These are phyloP conservation scores for Capra hircus DNA, from an alignment of 2,113 vertebrate species.

Conservation along the genomic window DNA sequence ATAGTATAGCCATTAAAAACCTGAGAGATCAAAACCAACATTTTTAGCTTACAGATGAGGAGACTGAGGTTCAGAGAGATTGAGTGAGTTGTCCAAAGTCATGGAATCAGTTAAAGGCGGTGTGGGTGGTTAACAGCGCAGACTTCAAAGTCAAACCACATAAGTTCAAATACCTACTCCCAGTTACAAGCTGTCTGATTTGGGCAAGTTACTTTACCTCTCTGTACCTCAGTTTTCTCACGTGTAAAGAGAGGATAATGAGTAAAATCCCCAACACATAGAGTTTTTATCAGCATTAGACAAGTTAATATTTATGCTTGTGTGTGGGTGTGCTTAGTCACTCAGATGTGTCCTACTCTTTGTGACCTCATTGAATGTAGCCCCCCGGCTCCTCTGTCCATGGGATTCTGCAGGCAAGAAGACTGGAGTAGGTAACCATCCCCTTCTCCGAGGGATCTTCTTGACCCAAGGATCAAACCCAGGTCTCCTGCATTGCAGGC, in stretches of 20 bases:
- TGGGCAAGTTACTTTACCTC: neutral
- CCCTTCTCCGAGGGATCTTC: neutral
- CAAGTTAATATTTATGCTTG: neutral
- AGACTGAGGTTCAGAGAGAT: neutral
- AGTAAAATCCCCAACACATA: neutral
- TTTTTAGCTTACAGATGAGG: neutral
- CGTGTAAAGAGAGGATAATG: neutral
- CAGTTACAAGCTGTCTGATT: neutral
- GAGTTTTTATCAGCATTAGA: neutral
- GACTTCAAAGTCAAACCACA: neutral
- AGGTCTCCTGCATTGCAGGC: neutral
- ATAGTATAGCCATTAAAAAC: neutral
- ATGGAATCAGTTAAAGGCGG: neutral
- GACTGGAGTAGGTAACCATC: neutral
- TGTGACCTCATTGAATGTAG: neutral
- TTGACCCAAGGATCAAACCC: neutral
- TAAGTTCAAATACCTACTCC: neutral
- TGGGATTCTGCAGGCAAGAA: neutral
- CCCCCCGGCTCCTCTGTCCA: neutral
- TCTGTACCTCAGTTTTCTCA: neutral
- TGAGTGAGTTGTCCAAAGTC: neutral
- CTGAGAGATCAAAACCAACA: neutral
- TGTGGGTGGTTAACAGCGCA: neutral
- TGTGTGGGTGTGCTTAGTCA: neutral
- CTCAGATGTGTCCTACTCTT: neutral